phyloP scores from a whole-genome alignment of 35 echinoderm and acorn worm genomes.

The Lytechinus variegatus region DNA sequence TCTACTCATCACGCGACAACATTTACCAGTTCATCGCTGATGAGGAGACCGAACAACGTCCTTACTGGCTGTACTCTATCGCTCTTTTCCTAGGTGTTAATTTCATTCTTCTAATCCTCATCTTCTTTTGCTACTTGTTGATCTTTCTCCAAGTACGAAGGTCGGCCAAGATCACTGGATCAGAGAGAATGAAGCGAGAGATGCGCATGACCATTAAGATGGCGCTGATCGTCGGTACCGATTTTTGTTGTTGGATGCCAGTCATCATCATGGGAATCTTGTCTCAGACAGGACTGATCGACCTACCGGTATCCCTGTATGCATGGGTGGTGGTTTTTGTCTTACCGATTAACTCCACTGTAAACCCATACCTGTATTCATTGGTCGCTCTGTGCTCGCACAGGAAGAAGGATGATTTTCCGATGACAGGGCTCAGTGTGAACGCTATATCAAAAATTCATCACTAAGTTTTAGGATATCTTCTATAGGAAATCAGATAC shows the following conservation, averaged over 20 bases:
- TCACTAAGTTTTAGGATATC: background rate
- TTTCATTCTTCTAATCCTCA: constrained; percentile 59
- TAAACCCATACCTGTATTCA: constrained; percentile 80
- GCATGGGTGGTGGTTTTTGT: constrained; percentile 78
- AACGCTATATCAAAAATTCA: background rate
- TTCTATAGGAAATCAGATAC: too few relatives aligned
- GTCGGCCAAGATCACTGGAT: constrained; percentile 39
- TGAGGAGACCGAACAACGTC: background rate
- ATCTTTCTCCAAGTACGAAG: constrained; percentile 68
- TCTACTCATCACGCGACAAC: background rate
- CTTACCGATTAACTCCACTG: constrained; percentile 77
- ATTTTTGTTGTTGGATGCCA: constrained; percentile 84
- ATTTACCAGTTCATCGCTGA: background rate
- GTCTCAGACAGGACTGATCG: constrained; percentile 43
- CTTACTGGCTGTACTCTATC: constrained; percentile 66
- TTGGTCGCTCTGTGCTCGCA: background rate
- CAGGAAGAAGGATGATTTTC: background rate
- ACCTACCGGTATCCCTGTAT: constrained; percentile 59
- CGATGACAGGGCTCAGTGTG: background rate
- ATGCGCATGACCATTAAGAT: constrained; percentile 72
- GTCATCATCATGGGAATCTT: constrained; percentile 80
- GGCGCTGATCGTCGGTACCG: constrained; percentile 74
- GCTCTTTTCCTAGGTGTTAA: constrained; percentile 71
- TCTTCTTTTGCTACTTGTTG: constrained; percentile 62
- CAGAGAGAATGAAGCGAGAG: constrained; percentile 45